These are phyloP conservation scores for Sula dactylatra DNA, from an alignment of 2,113 vertebrate genomes.

Conservation along the genomic window DNA sequence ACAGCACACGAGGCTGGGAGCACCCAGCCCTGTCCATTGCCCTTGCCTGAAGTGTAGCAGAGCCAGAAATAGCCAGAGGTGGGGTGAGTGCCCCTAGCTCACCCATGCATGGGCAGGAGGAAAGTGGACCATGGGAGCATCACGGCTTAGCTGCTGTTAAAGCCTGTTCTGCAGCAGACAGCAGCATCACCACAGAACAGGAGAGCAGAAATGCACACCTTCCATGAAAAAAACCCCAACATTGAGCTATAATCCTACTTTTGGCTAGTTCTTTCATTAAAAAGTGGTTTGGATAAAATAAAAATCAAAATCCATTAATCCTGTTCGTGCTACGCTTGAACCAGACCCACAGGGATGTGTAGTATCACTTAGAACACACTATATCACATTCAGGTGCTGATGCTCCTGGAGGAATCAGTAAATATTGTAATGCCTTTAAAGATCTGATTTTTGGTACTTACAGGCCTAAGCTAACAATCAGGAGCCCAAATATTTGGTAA, in stretches of 20 bases:
- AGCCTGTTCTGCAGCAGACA: background rate
- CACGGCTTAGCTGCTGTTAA: accelerated
- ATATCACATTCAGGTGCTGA: background rate
- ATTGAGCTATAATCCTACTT: background rate
- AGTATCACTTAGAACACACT: background rate
- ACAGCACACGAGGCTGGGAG: background rate
- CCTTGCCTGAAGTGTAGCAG: background rate
- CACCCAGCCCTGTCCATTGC: background rate
- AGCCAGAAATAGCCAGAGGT: background rate
- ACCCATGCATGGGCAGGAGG: background rate
- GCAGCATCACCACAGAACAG: background rate
- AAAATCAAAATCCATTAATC: background rate
- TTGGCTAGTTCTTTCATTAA: background rate
- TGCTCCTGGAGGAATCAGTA: background rate
- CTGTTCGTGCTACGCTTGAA: background rate
- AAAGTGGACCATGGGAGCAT: background rate
- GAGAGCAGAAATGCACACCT: background rate
- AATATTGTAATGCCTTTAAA: background rate
- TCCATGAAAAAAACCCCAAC: background rate
- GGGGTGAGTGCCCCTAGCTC: background rate
- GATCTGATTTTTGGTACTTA: background rate
- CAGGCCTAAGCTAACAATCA: background rate
- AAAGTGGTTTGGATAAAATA: background rate
- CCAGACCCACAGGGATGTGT: background rate
- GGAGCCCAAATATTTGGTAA: background rate